phyloP scores from a whole-genome alignment of 2,888 invertebrate species.

The Platycheirus rosarum region DNA sequence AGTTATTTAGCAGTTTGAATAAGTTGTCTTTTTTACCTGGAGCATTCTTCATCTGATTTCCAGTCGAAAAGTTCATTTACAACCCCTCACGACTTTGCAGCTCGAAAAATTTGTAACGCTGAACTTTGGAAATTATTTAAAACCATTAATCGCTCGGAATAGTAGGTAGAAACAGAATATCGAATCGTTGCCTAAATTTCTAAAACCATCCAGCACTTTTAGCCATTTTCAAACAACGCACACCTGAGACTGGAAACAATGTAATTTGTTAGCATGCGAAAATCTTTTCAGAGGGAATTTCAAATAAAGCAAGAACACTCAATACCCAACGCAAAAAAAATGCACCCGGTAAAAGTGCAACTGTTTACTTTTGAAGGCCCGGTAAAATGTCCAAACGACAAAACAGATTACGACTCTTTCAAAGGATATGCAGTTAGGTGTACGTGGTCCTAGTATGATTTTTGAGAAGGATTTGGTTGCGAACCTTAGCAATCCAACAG shows the following conservation, averaged over 20 bases:
- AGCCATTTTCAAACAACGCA: neutral
- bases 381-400: neutral
- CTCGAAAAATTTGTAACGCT: too few relatives aligned
- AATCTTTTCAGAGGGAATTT: neutral
- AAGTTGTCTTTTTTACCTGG: too few relatives aligned
- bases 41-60: too few relatives aligned
- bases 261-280: neutral
- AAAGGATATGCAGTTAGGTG: constrained; percentile 3
- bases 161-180: too few relatives aligned
- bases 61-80: too few relatives aligned
- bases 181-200: too few relatives aligned
- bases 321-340: neutral
- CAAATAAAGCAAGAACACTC: neutral
- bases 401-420: constrained; percentile 11
- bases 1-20: too few relatives aligned
- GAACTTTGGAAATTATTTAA: too few relatives aligned
- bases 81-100: too few relatives aligned
- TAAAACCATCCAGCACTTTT: neutral
- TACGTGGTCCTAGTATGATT: neutral
- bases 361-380: too few relatives aligned
- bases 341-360: neutral
- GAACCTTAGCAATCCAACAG: constrained; percentile 29
- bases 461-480: neutral
- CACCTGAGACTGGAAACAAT: neutral
- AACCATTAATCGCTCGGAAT: too few relatives aligned